Evolutionary conservation across 1,140 invertebrate species (phyloP).

Genomic region (Bombus sibiricus): DNA sequence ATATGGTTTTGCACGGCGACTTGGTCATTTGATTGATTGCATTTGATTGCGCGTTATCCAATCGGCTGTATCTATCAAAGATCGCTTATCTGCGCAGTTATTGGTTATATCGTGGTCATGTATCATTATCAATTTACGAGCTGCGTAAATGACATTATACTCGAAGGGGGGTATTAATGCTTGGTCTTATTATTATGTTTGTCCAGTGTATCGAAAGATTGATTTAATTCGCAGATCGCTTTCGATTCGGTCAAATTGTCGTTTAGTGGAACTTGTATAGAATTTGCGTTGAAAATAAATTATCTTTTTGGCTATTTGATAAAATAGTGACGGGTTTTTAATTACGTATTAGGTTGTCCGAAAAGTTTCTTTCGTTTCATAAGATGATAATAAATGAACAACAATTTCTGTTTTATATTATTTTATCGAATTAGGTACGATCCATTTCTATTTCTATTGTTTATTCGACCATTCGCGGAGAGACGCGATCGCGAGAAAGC

Average conservation of each 20-base stretch:
- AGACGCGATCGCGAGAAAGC: no score
- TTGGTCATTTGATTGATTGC: slow-evolving; percentile 53
- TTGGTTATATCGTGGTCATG: slow-evolving; percentile 7
- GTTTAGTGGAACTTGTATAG: not conserved
- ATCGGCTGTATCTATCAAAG: slow-evolving; percentile 44
- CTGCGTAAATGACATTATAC: not conserved
- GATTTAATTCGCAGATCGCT: not conserved
- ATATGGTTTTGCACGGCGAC: slow-evolving; percentile 43
- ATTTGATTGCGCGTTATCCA: slow-evolving; percentile 45
- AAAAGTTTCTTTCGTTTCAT: no score
- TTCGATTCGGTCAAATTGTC: not conserved
- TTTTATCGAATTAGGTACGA: no score
- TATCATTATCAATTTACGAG: slow-evolving; percentile 28
- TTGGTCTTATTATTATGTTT: slow-evolving; percentile 8
- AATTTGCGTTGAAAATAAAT: not conserved
- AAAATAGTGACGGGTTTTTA: no score
- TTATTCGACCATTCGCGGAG: no score
- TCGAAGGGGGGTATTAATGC: not conserved
- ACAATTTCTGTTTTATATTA: no score
- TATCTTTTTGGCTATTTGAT: no score
- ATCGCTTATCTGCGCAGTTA: slow-evolving; percentile 40
- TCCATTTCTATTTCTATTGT: no score
- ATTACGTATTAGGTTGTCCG: no score
- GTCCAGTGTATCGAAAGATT: not conserved
- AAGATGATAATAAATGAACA: no score